Evolutionary conservation across 1,140 invertebrate species (phyloP).

Genomic region (Planococcus citri): DNA sequence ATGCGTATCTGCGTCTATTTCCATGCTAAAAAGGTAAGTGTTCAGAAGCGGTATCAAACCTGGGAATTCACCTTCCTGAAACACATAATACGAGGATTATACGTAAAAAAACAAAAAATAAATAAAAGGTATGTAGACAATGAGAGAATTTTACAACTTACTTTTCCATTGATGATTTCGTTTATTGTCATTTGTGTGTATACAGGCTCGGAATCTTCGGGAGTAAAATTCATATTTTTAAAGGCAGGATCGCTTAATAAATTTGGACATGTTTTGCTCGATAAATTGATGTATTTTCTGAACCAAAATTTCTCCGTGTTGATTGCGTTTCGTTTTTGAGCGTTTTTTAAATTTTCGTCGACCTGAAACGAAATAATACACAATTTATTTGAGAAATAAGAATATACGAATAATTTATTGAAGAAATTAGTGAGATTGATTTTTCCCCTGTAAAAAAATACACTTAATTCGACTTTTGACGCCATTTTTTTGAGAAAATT

Average conservation of each 20-base stretch:
- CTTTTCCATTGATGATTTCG: slow-evolving; percentile 97
- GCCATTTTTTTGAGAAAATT: too few relatives aligned
- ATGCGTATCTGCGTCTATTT: slow-evolving; percentile 90
- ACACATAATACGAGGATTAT: neutral
- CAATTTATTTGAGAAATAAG: neutral
- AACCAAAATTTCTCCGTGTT: slow-evolving; percentile 81
- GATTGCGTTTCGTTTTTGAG: slow-evolving; percentile 81
- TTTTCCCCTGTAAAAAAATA: too few relatives aligned
- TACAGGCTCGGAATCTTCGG: slow-evolving; percentile 37
- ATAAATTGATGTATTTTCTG: slow-evolving; percentile 58
- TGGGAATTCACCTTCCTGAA: slow-evolving; percentile 69
- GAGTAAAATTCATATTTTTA: slow-evolving; percentile 31
- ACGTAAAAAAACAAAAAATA: neutral
- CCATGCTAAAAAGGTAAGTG: slow-evolving; percentile 82
- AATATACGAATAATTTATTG: too few relatives aligned
- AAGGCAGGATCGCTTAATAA: slow-evolving; percentile 33
- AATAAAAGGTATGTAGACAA: neutral
- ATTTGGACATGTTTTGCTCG: slow-evolving; percentile 28
- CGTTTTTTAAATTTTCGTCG: slow-evolving; percentile 94
- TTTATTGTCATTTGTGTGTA: slow-evolving; percentile 72
- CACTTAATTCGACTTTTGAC: too few relatives aligned
- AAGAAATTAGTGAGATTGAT: too few relatives aligned
- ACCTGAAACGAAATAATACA: too few relatives aligned
- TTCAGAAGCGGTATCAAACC: slow-evolving; percentile 90
- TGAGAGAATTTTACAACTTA: slow-evolving; percentile 35